Evolutionary conservation across 2,888 invertebrate genomes (phyloP).

Genomic region (Dugesia japonica): DNA sequence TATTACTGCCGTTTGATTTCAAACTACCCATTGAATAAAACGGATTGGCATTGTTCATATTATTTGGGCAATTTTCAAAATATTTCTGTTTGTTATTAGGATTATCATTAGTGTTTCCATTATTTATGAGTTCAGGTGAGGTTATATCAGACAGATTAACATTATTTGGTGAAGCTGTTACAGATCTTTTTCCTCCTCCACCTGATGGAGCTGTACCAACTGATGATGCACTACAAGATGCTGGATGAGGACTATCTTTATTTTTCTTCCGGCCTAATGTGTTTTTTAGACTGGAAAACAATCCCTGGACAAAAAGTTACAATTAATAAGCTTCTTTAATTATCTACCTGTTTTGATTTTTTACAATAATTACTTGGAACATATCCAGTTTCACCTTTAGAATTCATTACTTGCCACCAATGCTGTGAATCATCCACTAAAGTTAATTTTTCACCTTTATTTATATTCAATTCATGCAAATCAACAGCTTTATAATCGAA

Average conservation of each 20-base stretch:
- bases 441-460: constrained; percentile 87
- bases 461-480: constrained; percentile 81
- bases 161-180: background rate
- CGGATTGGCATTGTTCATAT: background rate
- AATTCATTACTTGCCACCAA: constrained; percentile 81
- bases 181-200: background rate
- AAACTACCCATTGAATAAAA: constrained; percentile 8
- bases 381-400: constrained; percentile 79
- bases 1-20: background rate
- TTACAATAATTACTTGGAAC: constrained; percentile 99
- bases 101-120: background rate
- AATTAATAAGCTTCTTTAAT: constrained; percentile 36
- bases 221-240: constrained; percentile 30
- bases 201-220: background rate
- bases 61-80: background rate
- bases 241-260: constrained; percentile 36
- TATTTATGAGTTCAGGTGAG: background rate
- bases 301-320: background rate
- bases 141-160: background rate
- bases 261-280: constrained; percentile 42
- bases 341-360: constrained; percentile 65
- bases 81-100: background rate
- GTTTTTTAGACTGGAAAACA: constrained; percentile 42
- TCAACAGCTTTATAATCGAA: constrained; percentile 97
- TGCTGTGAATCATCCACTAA: constrained; percentile 90